Evolutionary conservation across 92 coral and sea anemone genomes (phyloP).

Genomic region (Bergia puertoricense): DNA sequence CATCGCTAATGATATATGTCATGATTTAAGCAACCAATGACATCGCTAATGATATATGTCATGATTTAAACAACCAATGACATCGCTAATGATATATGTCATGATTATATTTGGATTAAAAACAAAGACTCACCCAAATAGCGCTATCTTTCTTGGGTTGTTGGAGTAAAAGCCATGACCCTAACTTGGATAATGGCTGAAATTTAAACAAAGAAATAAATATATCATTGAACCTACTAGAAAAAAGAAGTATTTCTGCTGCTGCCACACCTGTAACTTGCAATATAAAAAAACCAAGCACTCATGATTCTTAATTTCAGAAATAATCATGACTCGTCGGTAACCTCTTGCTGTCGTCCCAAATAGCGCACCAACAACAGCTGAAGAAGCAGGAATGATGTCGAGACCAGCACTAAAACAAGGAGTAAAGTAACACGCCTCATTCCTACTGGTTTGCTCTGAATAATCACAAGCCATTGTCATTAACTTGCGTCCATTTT

Average conservation of each 20-base stretch:
- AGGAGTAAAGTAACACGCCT: constrained; percentile 27
- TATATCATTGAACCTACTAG: background rate
- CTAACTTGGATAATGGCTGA: constrained; percentile 17
- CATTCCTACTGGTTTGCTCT: constrained; percentile 6
- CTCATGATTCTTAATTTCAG: background rate
- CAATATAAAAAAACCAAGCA: too few relatives aligned
- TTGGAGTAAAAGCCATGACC: constrained; percentile 16
- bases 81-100: background rate
- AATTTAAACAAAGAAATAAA: background rate
- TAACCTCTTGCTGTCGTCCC: constrained; percentile 8
- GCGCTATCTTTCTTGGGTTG: constrained; percentile 13
- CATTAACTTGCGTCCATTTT: background rate
- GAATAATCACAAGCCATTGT: background rate
- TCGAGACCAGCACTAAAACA: constrained; percentile 18
- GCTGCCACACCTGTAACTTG: background rate
- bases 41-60: background rate
- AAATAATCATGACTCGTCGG: background rate
- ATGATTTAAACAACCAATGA: background rate
- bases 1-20: background rate
- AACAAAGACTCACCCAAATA: constrained; percentile 16
- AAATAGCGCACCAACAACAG: constrained; percentile 1
- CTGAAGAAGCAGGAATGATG: constrained; percentile 35
- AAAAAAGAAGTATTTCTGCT: background rate
- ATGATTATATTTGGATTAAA: background rate
- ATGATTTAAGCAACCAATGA: background rate